Evolutionary conservation across 2,113 vertebrate genomes (phyloP), one percentile per base, ranked within the genome.

Genomic region (Podarcis muralis): DNA sequence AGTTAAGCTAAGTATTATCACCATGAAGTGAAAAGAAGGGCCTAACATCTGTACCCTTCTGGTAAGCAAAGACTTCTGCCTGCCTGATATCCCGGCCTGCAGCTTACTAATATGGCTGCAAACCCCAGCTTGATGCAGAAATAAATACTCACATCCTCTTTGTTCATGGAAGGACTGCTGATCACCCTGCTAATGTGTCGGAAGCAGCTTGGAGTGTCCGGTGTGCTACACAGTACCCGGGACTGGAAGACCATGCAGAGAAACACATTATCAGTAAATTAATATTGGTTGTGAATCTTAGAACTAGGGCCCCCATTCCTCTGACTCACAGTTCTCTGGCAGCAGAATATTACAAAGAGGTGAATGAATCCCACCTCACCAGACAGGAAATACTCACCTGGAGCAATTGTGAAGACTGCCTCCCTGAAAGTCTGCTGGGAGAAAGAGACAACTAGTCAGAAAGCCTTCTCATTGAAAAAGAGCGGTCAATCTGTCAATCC

Each of bases 131-230:
- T 48, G 16, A 1, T 76, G 66, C 43, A 81, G 43, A 53, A 12
- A 53, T 48, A 53, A 92, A 83, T 40, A 95, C 97, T 97, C 88
- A 97, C 96, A 77, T 97, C 97, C 93, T 96, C 93, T 86, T 96
- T 96, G 89, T 96, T 95, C 82, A 57, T 20, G 0, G 82, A 82
- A 57, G 90, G 85, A n/a, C 57, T 89, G 68, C 6, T 57, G 13
- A 53, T 11, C 81, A 57, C 25, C 30, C 79, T 57, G 84, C 57
- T 88, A 84, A 90, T 93, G 89, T 84, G 83, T 22, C n/a, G 43
- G 25, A 78, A 65, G 77, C 30, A 69, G 75, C 85, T 72, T 66
- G 92, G 90, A 82, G 85, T 86, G 75, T 84, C 68, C 69, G 92
- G 90, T 81, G 85, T 86, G 79, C 96, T 97, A 85, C 96, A 97